These are phyloP conservation scores for Temnothorax unifasciatus DNA, from an alignment of 2,888 invertebrate species.

Conservation along the genomic window DNA sequence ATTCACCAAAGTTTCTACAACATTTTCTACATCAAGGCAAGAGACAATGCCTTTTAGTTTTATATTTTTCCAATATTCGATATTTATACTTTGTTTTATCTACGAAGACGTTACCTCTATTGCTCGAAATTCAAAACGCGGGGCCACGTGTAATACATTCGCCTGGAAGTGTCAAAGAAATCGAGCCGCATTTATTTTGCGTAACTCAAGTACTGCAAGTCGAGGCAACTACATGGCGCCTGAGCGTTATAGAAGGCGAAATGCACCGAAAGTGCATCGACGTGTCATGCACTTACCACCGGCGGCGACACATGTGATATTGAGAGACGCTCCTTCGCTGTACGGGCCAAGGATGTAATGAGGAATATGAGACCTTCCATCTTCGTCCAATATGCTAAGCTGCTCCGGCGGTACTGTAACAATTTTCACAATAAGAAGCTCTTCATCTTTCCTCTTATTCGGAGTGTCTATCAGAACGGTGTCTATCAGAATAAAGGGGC, in stretches of 20 bases:
- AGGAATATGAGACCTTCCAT: constrained; percentile 90
- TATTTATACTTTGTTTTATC: constrained; percentile 2
- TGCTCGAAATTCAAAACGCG: constrained; percentile 40
- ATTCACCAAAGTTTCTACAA: neutral
- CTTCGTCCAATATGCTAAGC: constrained; percentile 93
- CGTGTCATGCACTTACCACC: constrained; percentile 90
- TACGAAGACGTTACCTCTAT: neutral
- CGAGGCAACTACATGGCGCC: constrained; percentile 22
- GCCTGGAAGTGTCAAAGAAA: constrained; percentile 36
- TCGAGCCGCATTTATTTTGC: constrained; percentile 44
- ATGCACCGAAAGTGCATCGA: constrained; percentile 46
- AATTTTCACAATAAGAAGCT: constrained; percentile 65
- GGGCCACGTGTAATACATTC: constrained; percentile 3
- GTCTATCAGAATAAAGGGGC: neutral
- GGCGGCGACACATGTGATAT: constrained; percentile 94
- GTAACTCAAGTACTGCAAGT: constrained; percentile 20
- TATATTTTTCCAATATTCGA: neutral
- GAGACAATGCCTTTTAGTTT: neutral
- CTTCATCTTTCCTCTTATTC: constrained; percentile 26
- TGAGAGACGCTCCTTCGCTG: constrained; percentile 93
- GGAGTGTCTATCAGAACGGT: neutral
- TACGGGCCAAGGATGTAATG: constrained; percentile 94
- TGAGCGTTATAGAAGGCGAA: constrained; percentile 28
- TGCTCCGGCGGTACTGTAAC: constrained; percentile 93
- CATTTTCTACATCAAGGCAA: neutral